Conservation (phyloP, 2,797 vertebrate genomes). For the Cirrhinus mrigala region DNA sequence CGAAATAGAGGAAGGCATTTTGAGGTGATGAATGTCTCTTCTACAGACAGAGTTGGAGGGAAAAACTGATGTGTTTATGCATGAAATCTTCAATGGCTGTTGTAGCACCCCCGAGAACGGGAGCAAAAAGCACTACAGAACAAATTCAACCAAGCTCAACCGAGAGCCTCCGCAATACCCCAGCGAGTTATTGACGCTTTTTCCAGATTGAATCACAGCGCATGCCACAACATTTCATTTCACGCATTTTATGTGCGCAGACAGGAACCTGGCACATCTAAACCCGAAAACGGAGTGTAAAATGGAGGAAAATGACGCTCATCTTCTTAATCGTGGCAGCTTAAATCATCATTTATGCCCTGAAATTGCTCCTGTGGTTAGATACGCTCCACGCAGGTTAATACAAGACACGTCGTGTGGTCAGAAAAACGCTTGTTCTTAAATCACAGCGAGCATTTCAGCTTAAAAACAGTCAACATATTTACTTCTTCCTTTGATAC, state of each 20-base stretch:
- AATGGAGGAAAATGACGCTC: conserved; percentile 28
- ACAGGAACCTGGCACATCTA: conserved; percentile 28
- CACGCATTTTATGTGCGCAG: conserved; percentile 29
- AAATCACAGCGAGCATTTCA: neutral
- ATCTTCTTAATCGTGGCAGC: conserved; percentile 8
- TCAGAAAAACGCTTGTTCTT: neutral
- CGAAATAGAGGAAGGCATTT: conserved; percentile 33
- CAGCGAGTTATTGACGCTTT: conserved; percentile 28
- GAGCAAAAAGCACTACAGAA: conserved; percentile 34
- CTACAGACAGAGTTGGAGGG: conserved; percentile 20
- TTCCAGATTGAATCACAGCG: conserved; percentile 47
- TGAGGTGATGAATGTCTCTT: conserved; percentile 44
- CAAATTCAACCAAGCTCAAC: conserved; percentile 25
- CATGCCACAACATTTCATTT: conserved; percentile 48
- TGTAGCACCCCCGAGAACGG: conserved; percentile 41
- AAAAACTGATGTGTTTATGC: conserved; percentile 33
- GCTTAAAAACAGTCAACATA: neutral
- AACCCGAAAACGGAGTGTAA: conserved; percentile 16
- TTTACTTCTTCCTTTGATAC: neutral
- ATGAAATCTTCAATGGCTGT: conserved; percentile 47
- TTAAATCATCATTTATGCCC: conserved; percentile 19
- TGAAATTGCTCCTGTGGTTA: conserved; percentile 12
- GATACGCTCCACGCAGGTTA: neutral
- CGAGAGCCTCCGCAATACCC: conserved; percentile 37
- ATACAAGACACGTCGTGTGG: neutral